phyloP scores from a whole-genome alignment of 2,888 invertebrate genomes.

The Megalurothrips usitatus region DNA sequence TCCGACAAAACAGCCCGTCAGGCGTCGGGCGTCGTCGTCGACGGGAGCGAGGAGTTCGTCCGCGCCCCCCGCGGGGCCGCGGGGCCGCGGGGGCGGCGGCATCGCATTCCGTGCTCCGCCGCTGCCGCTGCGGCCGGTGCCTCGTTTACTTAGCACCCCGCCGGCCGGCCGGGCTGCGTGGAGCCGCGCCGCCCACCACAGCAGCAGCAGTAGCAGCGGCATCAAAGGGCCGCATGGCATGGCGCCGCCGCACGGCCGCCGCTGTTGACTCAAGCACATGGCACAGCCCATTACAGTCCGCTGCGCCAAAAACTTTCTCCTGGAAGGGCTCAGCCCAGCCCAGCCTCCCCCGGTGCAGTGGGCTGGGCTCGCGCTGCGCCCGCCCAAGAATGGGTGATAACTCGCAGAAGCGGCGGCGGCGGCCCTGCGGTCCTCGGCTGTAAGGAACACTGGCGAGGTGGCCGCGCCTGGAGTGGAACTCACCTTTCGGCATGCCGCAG shows the following conservation, averaged over 20 bases:
- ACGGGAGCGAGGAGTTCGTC: no score
- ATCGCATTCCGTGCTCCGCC: no score
- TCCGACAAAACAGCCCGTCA: no score
- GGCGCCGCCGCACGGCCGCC: neutral
- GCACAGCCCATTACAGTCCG: neutral
- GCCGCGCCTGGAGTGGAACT: no score
- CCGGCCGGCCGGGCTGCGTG: neutral
- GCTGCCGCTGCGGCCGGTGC: no score
- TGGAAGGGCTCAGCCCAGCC: neutral
- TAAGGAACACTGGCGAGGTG: no score
- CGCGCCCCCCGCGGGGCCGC: no score
- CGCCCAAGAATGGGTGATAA: neutral
- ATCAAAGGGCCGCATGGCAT: neutral
- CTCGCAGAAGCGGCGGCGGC: neutral
- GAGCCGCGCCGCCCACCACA: constrained; percentile 15
- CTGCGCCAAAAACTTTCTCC: neutral
- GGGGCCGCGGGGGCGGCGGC: no score
- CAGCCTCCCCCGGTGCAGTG: neutral
- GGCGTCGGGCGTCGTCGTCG: no score
- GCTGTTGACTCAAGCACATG: no score
- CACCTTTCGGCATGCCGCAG: constrained; percentile 94
- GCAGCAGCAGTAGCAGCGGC: neutral
- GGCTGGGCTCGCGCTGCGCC: neutral
- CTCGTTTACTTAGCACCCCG: no score
- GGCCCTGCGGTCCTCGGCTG: no score